Evolutionary conservation across 2,888 invertebrate species (phyloP).

Genomic region (Heliconius sara): DNA sequence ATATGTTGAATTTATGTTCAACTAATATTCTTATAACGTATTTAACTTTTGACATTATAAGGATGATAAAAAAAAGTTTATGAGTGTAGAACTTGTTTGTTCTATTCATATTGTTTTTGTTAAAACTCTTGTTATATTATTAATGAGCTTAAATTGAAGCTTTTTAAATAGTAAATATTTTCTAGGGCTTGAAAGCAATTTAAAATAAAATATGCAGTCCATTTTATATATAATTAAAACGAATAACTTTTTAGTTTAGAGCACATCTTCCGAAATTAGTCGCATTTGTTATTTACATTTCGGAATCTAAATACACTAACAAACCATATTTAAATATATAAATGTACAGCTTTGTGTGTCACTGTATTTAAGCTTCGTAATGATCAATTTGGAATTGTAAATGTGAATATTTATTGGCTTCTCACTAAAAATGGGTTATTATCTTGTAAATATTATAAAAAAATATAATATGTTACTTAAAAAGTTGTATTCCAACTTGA

Average conservation of each 20-base stretch:
- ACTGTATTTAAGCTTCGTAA: slow-evolving; percentile 68
- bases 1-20: not conserved
- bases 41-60: not conserved
- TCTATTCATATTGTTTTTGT: not conserved
- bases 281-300: slow-evolving; percentile 47
- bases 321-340: slow-evolving; percentile 75
- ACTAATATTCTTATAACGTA: not conserved
- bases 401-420: slow-evolving; percentile 76
- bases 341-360: slow-evolving; percentile 74
- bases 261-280: slow-evolving; percentile 39
- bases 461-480: slow-evolving; percentile 34
- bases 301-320: slow-evolving; percentile 78
- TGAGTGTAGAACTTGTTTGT: not conserved
- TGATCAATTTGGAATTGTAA: slow-evolving; percentile 82
- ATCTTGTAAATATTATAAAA: slow-evolving; percentile 25
- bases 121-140: not conserved
- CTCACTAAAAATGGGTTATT: slow-evolving; percentile 41
- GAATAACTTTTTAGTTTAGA: slow-evolving; percentile 25
- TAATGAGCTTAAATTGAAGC: not conserved
- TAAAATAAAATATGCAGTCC: slow-evolving; percentile 7
- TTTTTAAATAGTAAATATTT: not conserved
- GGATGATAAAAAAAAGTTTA: not conserved
- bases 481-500: slow-evolving; percentile 77
- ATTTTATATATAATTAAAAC: slow-evolving; percentile 9
- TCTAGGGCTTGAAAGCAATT: not conserved